A percentile compares a stretch with the other conserved stretches of the same genome.
Evolutionary conservation across 2,888 invertebrate species (phyloP).

Genomic region (Nasonia oneida): DNA sequence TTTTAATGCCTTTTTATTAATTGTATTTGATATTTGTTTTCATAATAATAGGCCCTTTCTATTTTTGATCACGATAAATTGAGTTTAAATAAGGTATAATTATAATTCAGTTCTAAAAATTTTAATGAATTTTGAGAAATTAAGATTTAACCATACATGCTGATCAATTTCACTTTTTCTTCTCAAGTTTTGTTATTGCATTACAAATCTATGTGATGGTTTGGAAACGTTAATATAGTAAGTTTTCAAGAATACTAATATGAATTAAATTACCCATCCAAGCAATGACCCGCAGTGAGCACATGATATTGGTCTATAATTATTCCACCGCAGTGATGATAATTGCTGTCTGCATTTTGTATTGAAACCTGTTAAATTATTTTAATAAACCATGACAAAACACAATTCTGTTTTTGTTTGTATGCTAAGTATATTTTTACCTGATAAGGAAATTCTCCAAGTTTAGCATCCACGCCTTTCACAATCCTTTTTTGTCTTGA

Average conservation of each 20-base stretch:
- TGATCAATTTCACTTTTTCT: too few relatives aligned
- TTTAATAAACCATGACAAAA: neutral
- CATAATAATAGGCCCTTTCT: too few relatives aligned
- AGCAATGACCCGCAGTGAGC: conserved; percentile 58
- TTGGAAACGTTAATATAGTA: too few relatives aligned
- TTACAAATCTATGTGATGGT: too few relatives aligned
- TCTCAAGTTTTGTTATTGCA: too few relatives aligned
- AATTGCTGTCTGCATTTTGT: conserved; percentile 28
- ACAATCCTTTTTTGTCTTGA: conserved; percentile 62
- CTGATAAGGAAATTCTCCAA: conserved; percentile 72
- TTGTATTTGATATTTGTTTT: too few relatives aligned
- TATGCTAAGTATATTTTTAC: conserved; percentile 59
- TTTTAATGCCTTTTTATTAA: too few relatives aligned
- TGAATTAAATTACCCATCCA: conserved; percentile 59
- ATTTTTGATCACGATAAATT: too few relatives aligned
- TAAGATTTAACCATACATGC: too few relatives aligned
- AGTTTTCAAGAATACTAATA: neutral
- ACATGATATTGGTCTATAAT: conserved; percentile 46
- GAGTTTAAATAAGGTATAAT: too few relatives aligned
- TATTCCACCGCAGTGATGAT: conserved; percentile 56
- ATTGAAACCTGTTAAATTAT: conserved; percentile 28
- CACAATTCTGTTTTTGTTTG: neutral
- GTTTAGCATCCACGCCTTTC: conserved; percentile 66
- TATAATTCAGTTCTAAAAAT: too few relatives aligned
- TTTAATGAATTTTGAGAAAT: too few relatives aligned